Conservation (phyloP, 2,113 vertebrate species). For the Tychaedon coryphoeus region DNA sequence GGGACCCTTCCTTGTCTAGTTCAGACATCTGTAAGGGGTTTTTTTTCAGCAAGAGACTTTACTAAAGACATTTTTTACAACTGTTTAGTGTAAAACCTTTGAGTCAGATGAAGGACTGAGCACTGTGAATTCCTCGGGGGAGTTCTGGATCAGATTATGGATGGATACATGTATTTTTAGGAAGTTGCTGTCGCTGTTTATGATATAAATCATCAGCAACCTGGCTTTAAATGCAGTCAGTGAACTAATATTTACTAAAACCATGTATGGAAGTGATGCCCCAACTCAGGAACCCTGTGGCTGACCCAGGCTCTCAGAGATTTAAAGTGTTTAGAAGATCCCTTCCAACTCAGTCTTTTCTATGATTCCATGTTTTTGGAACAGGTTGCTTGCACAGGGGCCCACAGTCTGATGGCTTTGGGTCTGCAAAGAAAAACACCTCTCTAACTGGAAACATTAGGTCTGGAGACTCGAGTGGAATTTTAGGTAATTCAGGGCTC, state of each 20-base stretch:
- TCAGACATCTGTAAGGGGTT: neutral
- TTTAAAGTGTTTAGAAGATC: neutral
- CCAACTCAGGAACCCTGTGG: neutral
- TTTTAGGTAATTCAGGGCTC: neutral
- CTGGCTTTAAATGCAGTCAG: neutral
- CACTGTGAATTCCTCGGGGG: rapidly evolving
- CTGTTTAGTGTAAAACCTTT: neutral
- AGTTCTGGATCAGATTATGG: neutral
- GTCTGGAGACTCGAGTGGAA: neutral
- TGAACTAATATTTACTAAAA: neutral
- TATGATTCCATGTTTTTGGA: neutral
- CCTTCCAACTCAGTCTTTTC: neutral
- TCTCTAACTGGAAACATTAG: neutral
- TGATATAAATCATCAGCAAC: neutral
- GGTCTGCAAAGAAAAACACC: neutral
- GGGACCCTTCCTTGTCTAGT: neutral
- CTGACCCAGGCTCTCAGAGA: neutral
- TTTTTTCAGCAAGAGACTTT: neutral
- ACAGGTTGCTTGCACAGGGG: neutral
- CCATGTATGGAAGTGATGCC: neutral
- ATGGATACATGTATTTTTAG: neutral
- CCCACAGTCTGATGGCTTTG: neutral
- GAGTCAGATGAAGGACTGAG: neutral
- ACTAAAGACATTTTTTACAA: neutral
- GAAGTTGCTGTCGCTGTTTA: neutral